Evolutionary conservation across 2,888 invertebrate genomes (phyloP).

Genomic region (Hirtodrosophila confusa): DNA sequence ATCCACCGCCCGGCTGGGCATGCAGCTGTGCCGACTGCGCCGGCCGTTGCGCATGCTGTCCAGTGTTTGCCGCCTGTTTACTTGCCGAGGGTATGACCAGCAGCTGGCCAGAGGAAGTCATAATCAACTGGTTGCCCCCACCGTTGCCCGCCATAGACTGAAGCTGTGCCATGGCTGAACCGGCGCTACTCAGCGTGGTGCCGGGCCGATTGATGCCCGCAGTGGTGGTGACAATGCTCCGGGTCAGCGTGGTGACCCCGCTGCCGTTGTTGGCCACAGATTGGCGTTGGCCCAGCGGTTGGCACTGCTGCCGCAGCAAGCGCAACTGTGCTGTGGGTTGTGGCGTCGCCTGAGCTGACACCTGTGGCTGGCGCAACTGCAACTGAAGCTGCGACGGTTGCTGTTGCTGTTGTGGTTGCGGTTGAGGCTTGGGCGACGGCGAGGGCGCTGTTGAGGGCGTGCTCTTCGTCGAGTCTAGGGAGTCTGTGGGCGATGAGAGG

Average conservation of each 20-base stretch:
- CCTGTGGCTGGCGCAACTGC: constrained; percentile 41
- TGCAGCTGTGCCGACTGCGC: constrained; percentile 56
- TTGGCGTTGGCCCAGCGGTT: constrained; percentile 79
- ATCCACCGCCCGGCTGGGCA: constrained; percentile 54
- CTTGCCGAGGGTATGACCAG: constrained; percentile 80
- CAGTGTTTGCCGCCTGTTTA: constrained; percentile 51
- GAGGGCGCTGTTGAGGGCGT: constrained; percentile 70
- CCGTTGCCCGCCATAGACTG: constrained; percentile 75
- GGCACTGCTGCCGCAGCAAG: constrained; percentile 55
- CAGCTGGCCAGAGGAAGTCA: constrained; percentile 84
- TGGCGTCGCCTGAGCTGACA: constrained; percentile 3
- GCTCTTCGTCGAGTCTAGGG: constrained; percentile 70
- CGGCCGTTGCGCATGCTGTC: constrained; percentile 50
- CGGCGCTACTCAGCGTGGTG: constrained; percentile 52
- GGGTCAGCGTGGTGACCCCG: constrained; percentile 83
- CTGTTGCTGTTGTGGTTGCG: constrained; percentile 35
- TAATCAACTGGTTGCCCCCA: constrained; percentile 82
- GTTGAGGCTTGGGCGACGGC: constrained; percentile 40
- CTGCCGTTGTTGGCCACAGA: constrained; percentile 37
- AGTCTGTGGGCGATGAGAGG: constrained; percentile 86
- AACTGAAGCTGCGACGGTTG: constrained; percentile 72
- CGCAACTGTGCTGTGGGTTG: constrained; percentile 52
- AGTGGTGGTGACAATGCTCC: constrained; percentile 91
- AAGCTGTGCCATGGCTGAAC: constrained; percentile 58
- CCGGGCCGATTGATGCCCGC: constrained; percentile 89